phyloP scores from a whole-genome alignment of 37 sponge, comb jelly and placozoan genomes.

The Chondrosia reniformis region DNA sequence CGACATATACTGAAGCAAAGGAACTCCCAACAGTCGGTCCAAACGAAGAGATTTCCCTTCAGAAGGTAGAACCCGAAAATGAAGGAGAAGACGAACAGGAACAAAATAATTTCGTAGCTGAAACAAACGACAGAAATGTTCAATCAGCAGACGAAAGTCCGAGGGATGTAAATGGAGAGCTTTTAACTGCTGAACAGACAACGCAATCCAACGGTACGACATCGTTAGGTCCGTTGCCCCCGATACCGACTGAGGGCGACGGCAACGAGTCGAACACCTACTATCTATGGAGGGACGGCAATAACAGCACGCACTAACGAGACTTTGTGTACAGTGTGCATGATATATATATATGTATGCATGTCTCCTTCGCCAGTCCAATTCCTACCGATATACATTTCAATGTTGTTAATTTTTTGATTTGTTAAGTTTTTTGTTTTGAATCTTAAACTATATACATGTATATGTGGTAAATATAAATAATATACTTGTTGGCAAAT shows the following conservation, averaged over 20 bases:
- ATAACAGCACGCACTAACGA: neutral
- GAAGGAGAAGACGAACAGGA: neutral
- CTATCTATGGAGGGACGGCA: conserved; percentile 13
- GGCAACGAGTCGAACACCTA: neutral
- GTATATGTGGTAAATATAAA: too few relatives aligned
- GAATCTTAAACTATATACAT: too few relatives aligned
- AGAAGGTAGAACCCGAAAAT: neutral
- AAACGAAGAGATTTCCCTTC: neutral
- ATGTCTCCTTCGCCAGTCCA: too few relatives aligned
- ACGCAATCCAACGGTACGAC: neutral
- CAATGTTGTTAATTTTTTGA: too few relatives aligned
- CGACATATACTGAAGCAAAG: conserved; percentile 64
- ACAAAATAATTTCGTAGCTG: neutral
- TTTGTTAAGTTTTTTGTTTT: too few relatives aligned
- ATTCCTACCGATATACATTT: too few relatives aligned
- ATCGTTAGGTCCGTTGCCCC: neutral
- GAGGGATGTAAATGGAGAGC: too few relatives aligned
- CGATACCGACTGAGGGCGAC: too few relatives aligned
- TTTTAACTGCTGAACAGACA: neutral
- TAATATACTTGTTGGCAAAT: too few relatives aligned
- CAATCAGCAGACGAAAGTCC: too few relatives aligned
- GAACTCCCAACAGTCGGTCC: conserved; percentile 24
- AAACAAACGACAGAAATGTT: neutral
- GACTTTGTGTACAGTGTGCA: neutral
- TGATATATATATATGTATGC: too few relatives aligned